Evolutionary conservation across 2,888 invertebrate genomes (phyloP), one percentile per base, ranked within the genome.

Genomic region (Zygaena filipendulae): DNA sequence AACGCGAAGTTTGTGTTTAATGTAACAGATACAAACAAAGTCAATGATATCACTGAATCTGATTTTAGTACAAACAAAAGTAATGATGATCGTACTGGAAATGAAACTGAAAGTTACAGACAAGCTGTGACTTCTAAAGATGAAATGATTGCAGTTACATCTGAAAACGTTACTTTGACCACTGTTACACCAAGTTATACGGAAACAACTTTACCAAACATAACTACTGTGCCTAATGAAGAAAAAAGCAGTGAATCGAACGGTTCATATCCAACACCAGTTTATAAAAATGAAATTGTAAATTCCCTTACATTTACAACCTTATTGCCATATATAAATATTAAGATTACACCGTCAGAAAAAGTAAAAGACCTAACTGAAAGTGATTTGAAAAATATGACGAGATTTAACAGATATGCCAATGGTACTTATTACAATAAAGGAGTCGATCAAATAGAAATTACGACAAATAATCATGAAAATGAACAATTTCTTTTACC

Each of bases 381-480:
- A n/a, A n/a, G n/a, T n/a, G n/a, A n/a, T n/a, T n/a, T n/a, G n/a
- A n/a, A n/a, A n/a, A n/a, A n/a, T n/a, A n/a, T n/a, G n/a, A n/a
- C n/a, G n/a, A n/a, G n/a, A n/a, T n/a, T n/a, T n/a, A n/a, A n/a
- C n/a, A n/a, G n/a, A n/a, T n/a, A n/a, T n/a, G n/a, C n/a, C n/a
- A n/a, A n/a, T n/a, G n/a, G n/a, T n/a, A n/a, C n/a, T n/a, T n/a
- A n/a, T 60, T 40, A 57, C 40, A 59, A 62, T 54, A 38, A 40
- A 32, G 38, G 54, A 42, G 59, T 66, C 46, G 59, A 68, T 58
- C 51, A 59, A 49, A 46, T 70, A 53, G 59, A 60, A 47, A 57
- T 70, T 52, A 69, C 64, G 46, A 64, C 64, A 50, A 59, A 60
- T 57, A 49, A 54, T 36, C 51, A 56, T 42, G 55, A 53, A 52